Percentiles rank a stretch among this genome's conserved stretches.
Conservation (phyloP, 2,113 vertebrate genomes). For the Pogona vitticeps region DNA sequence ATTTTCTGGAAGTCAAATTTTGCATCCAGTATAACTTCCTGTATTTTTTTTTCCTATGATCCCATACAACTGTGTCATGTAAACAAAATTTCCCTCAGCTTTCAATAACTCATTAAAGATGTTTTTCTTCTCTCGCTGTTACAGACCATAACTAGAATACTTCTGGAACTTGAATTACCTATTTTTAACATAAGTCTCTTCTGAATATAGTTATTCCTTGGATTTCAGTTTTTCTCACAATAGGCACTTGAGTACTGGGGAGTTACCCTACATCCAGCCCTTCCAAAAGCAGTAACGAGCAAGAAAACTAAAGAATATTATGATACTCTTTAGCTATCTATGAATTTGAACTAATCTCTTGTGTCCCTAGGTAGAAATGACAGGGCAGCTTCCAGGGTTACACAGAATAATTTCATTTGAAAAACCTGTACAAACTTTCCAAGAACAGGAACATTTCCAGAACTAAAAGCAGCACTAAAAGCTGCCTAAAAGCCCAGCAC, state of each 20-base stretch:
- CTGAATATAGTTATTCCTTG: not conserved
- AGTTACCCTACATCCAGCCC: not conserved
- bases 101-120: not conserved
- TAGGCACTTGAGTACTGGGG: not conserved
- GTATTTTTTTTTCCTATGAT: not conserved
- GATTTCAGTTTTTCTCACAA: not conserved
- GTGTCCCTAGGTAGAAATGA: not conserved
- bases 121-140: not conserved
- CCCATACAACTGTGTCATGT: not conserved
- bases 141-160: too few species aligned
- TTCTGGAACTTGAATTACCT: not conserved
- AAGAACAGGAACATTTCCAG: not conserved
- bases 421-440: not conserved
- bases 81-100: not conserved
- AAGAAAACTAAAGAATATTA: not conserved
- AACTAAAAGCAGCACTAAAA: constrained; percentile 15
- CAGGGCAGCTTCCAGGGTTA: not conserved
- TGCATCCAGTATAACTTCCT: not conserved
- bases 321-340: not conserved
- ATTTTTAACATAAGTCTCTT: not conserved
- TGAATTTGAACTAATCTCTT: not conserved
- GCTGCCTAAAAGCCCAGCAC: constrained; percentile 7
- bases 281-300: not conserved
- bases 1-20: not conserved
- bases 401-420: not conserved